These are phyloP conservation scores for Pimpla rufipes DNA, from an alignment of 2,888 invertebrate genomes.

Conservation along the genomic window DNA sequence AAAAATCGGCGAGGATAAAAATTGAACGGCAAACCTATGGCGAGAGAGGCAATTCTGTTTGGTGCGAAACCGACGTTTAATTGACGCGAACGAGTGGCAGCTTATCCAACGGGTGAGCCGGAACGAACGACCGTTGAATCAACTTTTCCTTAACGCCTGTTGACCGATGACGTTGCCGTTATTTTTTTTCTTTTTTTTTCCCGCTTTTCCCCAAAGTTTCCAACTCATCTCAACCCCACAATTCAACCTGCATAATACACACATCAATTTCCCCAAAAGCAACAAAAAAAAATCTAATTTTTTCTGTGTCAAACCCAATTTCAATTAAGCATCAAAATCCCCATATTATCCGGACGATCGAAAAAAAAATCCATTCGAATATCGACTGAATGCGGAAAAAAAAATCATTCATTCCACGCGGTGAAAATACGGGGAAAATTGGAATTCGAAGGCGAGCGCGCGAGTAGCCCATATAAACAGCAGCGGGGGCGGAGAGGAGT, in stretches of 20 bases:
- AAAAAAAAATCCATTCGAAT: too few species aligned
- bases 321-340: too few species aligned
- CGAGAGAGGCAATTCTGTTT: conserved; percentile 43
- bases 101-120: conserved; percentile 21
- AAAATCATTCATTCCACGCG: too few species aligned
- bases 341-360: too few species aligned
- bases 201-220: neutral
- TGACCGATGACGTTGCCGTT: neutral
- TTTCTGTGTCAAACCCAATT: too few species aligned
- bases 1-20: conserved; percentile 18
- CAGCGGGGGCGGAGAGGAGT: too few species aligned
- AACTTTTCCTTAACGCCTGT: neutral
- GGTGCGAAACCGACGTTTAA: conserved; percentile 44
- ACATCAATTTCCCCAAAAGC: too few species aligned
- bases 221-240: neutral
- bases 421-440: too few species aligned
- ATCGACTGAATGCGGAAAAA: too few species aligned
- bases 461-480: neutral
- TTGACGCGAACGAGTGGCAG: conserved; percentile 43
- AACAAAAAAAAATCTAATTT: neutral
- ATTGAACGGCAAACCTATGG: conserved; percentile 26
- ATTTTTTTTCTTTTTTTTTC: too few species aligned
- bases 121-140: neutral
- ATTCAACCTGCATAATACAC: too few species aligned
- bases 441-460: neutral